Evolutionary conservation across 2,888 invertebrate genomes (phyloP).

Genomic region (Melanotus villosus): DNA sequence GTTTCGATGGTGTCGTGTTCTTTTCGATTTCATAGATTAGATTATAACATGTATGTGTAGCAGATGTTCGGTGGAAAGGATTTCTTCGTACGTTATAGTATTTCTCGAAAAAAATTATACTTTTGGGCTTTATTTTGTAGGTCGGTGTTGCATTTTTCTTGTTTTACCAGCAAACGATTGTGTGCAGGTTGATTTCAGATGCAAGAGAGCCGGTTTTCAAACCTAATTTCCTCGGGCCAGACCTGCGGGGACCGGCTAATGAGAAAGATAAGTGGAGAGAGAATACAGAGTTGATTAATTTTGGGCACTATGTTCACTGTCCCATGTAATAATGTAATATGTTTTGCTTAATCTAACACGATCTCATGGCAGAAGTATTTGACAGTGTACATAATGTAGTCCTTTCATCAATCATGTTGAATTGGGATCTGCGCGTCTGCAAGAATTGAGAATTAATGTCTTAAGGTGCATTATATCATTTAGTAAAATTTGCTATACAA

Average conservation of each 20-base stretch:
- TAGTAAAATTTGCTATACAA: constrained; percentile 22
- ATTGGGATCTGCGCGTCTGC: constrained; percentile 37
- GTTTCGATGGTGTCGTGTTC: too few relatives aligned
- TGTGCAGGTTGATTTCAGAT: constrained; percentile 46
- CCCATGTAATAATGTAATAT: constrained; percentile 55
- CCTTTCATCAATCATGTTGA: constrained; percentile 50
- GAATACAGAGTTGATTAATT: constrained; percentile 56
- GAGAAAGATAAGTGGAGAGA: constrained; percentile 56
- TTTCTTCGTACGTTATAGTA: not conserved
- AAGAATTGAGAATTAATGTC: constrained; percentile 20
- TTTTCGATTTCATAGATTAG: too few relatives aligned
- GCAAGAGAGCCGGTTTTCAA: constrained; percentile 54
- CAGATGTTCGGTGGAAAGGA: too few relatives aligned
- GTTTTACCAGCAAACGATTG: constrained; percentile 33
- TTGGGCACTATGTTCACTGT: constrained; percentile 53
- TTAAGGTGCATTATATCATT: constrained; percentile 16
- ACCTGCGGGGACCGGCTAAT: constrained; percentile 56
- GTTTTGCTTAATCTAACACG: constrained; percentile 55
- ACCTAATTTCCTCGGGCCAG: constrained; percentile 55
- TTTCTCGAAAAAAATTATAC: not conserved
- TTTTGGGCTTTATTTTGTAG: constrained; percentile 20
- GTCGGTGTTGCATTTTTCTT: constrained; percentile 18
- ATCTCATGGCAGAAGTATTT: constrained; percentile 51
- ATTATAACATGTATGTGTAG: too few relatives aligned
- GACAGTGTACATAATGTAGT: constrained; percentile 48